Base-by-base conservation (phyloP, 30 jellyfish, hydroid and myxozoan species). In the Phacellophora camtschatica region DNA sequence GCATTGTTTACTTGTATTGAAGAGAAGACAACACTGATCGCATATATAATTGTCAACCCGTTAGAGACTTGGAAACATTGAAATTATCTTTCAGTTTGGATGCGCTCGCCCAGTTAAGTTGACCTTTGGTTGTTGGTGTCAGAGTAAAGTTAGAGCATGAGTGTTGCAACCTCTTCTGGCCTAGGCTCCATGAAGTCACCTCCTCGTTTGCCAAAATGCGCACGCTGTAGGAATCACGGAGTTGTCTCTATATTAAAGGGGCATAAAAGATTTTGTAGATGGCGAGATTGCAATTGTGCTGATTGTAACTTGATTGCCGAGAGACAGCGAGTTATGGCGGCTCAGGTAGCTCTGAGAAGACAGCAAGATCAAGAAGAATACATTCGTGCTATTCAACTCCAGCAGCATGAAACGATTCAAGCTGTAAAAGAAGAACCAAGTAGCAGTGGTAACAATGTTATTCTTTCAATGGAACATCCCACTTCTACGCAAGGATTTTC, bases 241-340 rank as follows among this genome's bases (percentile, higher is more conserved):
- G 99, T 94, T 36, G 99, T 94, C 30, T 94, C 99, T 5, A 94
- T 94, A 63, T 51, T 94, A 55, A 94, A 94, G 61, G 99, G 99
- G 2, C 99, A 94, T 75, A 94, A 94, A 55, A 93, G 99, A 18
- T 94, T 94, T 76, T 94, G 99, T 65, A 92, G 97, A 66, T 94
- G 99, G 99, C 27, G 99, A 31, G 99, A 94, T 48, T 94, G 99
- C 48, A 83, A 74, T 61, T 94, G 99, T 82, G 96, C 99, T 2
- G 99, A 94, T 63, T 94, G 99, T 57, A 94, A 87, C 87, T 74
- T 94, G 75, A 94, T 94, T 48, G 99, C 99, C 8, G 99, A 94
- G 58, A 69, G 99, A 42, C 99, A 94, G 84, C 96, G 99, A 8
- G 99, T 94, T 15, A 94, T 94, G 99, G 99, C 99, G 49, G 99